These are phyloP conservation scores for Sinella curviseta DNA, from an alignment of 1,140 invertebrate species.

Conservation along the genomic window DNA sequence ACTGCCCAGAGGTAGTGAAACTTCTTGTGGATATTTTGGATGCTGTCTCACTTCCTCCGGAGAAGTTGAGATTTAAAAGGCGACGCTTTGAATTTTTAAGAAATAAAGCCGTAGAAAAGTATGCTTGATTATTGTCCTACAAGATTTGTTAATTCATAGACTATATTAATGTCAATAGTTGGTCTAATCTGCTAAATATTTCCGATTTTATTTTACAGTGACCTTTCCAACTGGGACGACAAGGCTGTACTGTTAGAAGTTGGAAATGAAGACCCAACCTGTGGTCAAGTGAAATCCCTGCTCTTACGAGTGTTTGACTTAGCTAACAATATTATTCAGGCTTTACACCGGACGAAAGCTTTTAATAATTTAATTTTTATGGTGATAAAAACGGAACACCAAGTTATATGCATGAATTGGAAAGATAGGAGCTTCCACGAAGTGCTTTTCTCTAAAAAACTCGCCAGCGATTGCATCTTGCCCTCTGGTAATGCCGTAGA, in stretches of 20 bases:
- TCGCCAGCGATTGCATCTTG: neutral
- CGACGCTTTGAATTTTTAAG: slow-evolving; percentile 3
- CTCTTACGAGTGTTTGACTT: slow-evolving; percentile 17
- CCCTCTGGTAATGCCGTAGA: slow-evolving; percentile 51
- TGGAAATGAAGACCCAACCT: neutral
- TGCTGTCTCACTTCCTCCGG: neutral
- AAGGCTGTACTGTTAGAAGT: neutral
- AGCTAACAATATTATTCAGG: slow-evolving; percentile 26
- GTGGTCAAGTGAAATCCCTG: neutral
- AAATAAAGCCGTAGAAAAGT: neutral
- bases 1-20: slow-evolving; percentile 68
- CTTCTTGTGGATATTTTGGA: slow-evolving; percentile 8
- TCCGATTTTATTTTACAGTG: neutral
- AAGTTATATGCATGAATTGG: neutral
- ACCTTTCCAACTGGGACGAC: neutral
- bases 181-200: too few relatives aligned
- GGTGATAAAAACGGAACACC: neutral
- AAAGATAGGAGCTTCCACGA: neutral
- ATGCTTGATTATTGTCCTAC: neutral
- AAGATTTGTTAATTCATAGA: neutral
- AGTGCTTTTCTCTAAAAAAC: neutral
- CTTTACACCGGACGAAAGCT: neutral
- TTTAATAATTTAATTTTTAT: neutral
- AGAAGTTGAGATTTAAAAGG: neutral
- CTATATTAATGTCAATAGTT: neutral